A percentile compares a stretch with the other conserved stretches of the same genome.
These are phyloP conservation scores for Bicyclus anynana DNA, from an alignment of 1,140 invertebrate genomes.

Conservation along the genomic window DNA sequence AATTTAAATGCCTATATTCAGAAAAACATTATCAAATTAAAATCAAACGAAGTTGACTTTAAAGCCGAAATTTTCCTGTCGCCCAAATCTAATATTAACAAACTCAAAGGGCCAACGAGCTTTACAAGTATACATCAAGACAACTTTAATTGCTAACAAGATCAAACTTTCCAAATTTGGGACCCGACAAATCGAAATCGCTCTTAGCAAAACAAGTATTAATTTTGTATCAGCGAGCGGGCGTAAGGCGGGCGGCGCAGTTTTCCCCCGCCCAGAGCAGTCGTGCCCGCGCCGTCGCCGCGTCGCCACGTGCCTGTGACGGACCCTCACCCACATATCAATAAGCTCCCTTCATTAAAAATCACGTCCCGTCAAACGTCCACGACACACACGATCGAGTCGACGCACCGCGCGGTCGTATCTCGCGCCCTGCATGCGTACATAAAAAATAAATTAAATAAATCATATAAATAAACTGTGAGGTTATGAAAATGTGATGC, in stretches of 20 bases:
- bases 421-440: conserved; percentile 5
- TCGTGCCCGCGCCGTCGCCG: conserved; percentile 44
- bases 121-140: conserved; percentile 49
- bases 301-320: conserved; percentile 41
- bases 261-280: conserved; percentile 52
- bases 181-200: conserved; percentile 72
- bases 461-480: conserved; percentile 39
- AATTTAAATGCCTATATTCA: no score
- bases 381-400: conserved; percentile 29
- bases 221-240: conserved; percentile 70
- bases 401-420: conserved; percentile 16
- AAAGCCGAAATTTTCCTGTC: neutral
- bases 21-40: neutral
- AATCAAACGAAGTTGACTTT: neutral
- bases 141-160: conserved; percentile 73
- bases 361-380: conserved; percentile 41
- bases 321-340: conserved; percentile 39
- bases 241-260: conserved; percentile 56
- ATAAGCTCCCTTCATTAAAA: conserved; percentile 43
- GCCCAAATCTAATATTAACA: conserved; percentile 5
- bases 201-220: conserved; percentile 75
- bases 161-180: conserved; percentile 73
- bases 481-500: conserved; percentile 32
- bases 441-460: conserved; percentile 27
- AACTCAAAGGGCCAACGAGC: conserved; percentile 14